Conservation (phyloP, 2,113 vertebrate species). For the Rhagologus leucostigma region DNA sequence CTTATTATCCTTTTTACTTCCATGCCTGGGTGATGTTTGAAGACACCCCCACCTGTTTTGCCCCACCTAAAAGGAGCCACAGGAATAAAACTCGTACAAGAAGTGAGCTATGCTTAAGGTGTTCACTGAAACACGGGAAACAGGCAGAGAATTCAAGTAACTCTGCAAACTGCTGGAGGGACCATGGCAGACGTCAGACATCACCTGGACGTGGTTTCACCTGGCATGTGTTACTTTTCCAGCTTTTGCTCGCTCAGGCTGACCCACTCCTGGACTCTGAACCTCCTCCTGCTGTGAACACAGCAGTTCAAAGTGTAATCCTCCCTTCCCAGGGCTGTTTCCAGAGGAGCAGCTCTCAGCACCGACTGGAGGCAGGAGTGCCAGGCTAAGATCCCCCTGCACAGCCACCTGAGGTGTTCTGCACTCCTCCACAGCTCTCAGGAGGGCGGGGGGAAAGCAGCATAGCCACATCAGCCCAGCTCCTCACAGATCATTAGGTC, state of each 20-base stretch:
- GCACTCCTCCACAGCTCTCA: background rate
- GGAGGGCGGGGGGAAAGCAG: background rate
- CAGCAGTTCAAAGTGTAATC: background rate
- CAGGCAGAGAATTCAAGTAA: background rate
- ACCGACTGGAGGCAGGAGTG: background rate
- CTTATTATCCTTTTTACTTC: background rate
- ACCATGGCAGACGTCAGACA: background rate
- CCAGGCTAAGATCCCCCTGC: background rate
- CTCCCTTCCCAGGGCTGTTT: background rate
- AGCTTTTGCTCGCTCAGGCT: background rate
- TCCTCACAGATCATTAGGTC: background rate
- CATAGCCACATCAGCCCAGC: fast-evolving
- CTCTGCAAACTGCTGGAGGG: background rate
- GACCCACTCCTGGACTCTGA: background rate
- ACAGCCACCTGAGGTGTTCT: background rate
- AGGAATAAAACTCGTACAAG: background rate
- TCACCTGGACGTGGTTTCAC: fast-evolving
- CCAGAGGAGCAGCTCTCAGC: background rate
- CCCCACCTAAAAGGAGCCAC: background rate
- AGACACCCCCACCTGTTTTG: background rate
- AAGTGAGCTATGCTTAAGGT: background rate
- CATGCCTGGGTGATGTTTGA: background rate
- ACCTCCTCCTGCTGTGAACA: background rate
- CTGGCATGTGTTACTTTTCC: background rate
- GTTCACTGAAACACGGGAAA: background rate